Conservation (phyloP, 2,113 vertebrate species). For the Apeltes quadracus region DNA sequence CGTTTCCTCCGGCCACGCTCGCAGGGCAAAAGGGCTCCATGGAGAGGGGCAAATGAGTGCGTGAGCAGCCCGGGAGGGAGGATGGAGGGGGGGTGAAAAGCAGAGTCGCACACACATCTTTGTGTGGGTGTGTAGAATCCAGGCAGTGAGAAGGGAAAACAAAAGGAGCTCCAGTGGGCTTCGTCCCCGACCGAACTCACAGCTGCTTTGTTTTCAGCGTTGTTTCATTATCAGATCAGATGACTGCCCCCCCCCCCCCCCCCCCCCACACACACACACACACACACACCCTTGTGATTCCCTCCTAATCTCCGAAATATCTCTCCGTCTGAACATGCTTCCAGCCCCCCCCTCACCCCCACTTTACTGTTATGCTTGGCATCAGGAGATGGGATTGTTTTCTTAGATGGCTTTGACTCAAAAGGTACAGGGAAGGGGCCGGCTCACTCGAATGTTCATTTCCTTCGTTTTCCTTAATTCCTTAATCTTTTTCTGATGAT, state of each 20-base stretch:
- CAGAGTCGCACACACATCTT: neutral
- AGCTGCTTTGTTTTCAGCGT: constrained; percentile 36
- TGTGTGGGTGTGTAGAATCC: neutral
- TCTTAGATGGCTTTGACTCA: constrained; percentile 14
- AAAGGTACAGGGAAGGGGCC: neutral
- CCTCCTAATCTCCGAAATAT: constrained; percentile 72
- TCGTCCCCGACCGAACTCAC: constrained; percentile 20
- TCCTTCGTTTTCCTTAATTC: neutral
- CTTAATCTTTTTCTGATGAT: neutral
- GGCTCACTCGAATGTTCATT: neutral
- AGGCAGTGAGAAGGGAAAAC: neutral
- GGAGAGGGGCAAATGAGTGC: neutral
- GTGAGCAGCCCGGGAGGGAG: no score
- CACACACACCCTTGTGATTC: constrained; percentile 38
- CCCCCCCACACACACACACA: no score
- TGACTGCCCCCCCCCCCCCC: constrained; percentile 48
- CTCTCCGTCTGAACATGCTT: constrained; percentile 74
- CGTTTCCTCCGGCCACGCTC: constrained; percentile 36
- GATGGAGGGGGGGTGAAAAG: constrained; percentile 10
- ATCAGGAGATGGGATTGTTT: constrained; percentile 50
- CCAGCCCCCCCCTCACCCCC: constrained; percentile 26
- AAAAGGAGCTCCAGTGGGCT: neutral
- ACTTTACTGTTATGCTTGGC: constrained; percentile 69
- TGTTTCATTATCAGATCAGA: constrained; percentile 60
- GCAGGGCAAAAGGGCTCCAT: constrained; percentile 28